Evolutionary conservation across 2,113 vertebrate genomes (phyloP).

Genomic region (Notothenia rossii): DNA sequence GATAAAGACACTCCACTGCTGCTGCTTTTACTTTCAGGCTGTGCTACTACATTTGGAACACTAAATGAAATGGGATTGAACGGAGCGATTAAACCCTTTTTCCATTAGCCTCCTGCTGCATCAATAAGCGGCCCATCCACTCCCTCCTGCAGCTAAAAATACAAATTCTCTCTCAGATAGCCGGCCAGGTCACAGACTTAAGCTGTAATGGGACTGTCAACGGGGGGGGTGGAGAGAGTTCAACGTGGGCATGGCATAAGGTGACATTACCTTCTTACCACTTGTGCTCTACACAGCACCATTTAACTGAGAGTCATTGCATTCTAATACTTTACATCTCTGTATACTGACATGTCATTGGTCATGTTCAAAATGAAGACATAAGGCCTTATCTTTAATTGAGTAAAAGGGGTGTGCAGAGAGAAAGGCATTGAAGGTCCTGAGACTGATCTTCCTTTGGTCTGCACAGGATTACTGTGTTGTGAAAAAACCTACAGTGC

Average conservation of each 20-base stretch:
- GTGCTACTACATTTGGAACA: constrained; percentile 30
- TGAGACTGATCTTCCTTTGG: constrained; percentile 3
- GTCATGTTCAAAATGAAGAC: constrained; percentile 22
- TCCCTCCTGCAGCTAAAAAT: constrained; percentile 75
- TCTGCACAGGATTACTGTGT: constrained; percentile 65
- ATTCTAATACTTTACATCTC: constrained; percentile 21
- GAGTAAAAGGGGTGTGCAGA: neutral
- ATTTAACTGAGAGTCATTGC: constrained; percentile 19
- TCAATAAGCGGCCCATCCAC: constrained; percentile 65
- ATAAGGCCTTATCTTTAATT: neutral
- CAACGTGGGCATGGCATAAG: constrained; percentile 50
- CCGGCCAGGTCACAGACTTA: constrained; percentile 72
- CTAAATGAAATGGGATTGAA: constrained; percentile 72
- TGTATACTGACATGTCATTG: neutral
- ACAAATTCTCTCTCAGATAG: constrained; percentile 62
- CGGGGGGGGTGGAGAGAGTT: constrained; percentile 38
- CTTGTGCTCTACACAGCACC: constrained; percentile 37
- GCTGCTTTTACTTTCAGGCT: constrained; percentile 38
- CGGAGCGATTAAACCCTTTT: constrained; percentile 69
- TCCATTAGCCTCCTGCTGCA: constrained; percentile 70
- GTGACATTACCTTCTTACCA: constrained; percentile 49
- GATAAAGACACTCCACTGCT: constrained; percentile 23
- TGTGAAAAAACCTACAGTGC: constrained; percentile 59
- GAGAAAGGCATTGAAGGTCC: neutral
- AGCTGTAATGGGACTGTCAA: constrained; percentile 54